phyloP scores from a whole-genome alignment of 2,888 invertebrate genomes.

The Mythimna lalbum region DNA sequence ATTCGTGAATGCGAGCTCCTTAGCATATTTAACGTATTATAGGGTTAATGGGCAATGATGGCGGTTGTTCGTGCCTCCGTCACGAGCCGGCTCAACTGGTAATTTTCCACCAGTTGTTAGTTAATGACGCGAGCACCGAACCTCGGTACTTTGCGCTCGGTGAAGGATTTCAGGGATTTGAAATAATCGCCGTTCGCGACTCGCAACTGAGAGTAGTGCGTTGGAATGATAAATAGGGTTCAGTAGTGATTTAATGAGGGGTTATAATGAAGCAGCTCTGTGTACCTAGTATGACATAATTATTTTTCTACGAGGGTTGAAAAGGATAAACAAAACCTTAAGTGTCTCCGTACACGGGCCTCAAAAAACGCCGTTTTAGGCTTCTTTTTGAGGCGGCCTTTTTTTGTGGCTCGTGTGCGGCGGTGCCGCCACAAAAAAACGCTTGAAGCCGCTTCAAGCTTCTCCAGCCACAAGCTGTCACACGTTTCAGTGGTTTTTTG shows the following conservation, averaged over 20 bases:
- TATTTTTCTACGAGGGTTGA: neutral
- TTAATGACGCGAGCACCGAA: slow-evolving; percentile 74
- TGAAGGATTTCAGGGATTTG: slow-evolving; percentile 52
- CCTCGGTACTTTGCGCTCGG: slow-evolving; percentile 39
- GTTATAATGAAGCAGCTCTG: slow-evolving; percentile 15
- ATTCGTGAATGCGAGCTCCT: slow-evolving; percentile 78
- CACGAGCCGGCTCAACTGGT: slow-evolving; percentile 72
- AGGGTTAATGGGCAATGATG: slow-evolving; percentile 86
- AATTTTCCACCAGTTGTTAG: slow-evolving; percentile 81
- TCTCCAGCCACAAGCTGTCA: too few species aligned
- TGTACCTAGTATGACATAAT: neutral
- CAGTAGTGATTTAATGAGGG: slow-evolving; percentile 32
- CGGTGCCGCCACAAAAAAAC: too few species aligned
- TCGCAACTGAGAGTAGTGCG: slow-evolving; percentile 44
- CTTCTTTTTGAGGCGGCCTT: too few species aligned
- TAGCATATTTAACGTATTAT: slow-evolving; percentile 88
- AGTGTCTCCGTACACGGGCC: too few species aligned
- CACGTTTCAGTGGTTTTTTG: too few species aligned
- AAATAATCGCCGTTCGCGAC: slow-evolving; percentile 47
- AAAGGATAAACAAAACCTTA: neutral
- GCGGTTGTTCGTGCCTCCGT: slow-evolving; percentile 71
- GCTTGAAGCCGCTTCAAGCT: too few species aligned
- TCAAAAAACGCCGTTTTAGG: too few species aligned
- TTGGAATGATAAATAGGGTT: slow-evolving; percentile 34
- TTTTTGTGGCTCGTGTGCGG: too few species aligned